Conservation (phyloP, 1,140 invertebrate genomes). For the Heliconius congener region DNA sequence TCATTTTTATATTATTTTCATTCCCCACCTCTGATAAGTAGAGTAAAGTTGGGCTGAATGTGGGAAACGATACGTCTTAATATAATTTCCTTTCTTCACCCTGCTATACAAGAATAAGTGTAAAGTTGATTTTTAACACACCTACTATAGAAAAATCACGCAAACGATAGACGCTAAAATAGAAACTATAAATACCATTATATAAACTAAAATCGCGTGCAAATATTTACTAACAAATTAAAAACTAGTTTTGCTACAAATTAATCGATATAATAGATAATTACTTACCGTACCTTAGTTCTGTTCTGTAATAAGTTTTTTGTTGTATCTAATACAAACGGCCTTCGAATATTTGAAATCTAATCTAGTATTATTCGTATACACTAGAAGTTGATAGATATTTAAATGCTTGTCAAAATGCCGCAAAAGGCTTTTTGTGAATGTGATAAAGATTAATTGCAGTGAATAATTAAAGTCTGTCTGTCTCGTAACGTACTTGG, state of each 20-base stretch:
- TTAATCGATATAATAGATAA: conserved; percentile 39
- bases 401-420: neutral
- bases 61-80: no score
- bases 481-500: neutral
- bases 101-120: no score
- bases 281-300: conserved; percentile 23
- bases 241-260: conserved; percentile 8
- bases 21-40: no score
- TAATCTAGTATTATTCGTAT: conserved; percentile 12
- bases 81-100: no score
- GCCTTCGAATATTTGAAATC: conserved; percentile 29
- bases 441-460: conserved; percentile 4
- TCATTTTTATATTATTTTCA: no score
- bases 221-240: neutral
- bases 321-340: conserved; percentile 27
- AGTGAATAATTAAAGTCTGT: neutral
- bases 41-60: no score
- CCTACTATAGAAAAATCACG: neutral
- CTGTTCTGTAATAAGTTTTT: conserved; percentile 35
- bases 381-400: conserved; percentile 17
- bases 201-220: conserved; percentile 15
- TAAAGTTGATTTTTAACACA: no score
- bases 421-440: neutral
- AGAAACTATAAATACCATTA: neutral
- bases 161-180: neutral